Percentiles rank a stretch among this genome's conserved stretches.
Conservation (phyloP, 2,113 vertebrate species). For the Periophthalmus modestus region DNA sequence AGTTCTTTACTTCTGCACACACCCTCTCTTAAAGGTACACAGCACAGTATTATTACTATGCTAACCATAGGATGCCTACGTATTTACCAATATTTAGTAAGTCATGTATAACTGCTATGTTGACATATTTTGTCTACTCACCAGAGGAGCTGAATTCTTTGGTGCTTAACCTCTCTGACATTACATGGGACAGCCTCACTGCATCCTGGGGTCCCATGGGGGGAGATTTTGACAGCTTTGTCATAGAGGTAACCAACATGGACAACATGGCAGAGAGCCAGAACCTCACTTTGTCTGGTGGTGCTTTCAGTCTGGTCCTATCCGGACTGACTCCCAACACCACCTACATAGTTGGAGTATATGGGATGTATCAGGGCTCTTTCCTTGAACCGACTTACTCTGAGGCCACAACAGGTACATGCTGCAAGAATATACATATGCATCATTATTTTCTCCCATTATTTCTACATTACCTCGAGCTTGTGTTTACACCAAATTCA, state of each 20-base stretch:
- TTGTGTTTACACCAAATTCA: slow-evolving; percentile 24
- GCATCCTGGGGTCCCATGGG: slow-evolving; percentile 84
- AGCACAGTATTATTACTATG: slow-evolving; percentile 1
- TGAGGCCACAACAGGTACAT: slow-evolving; percentile 82
- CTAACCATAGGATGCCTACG: background rate
- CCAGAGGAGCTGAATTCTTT: slow-evolving; percentile 79
- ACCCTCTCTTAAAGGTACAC: slow-evolving; percentile 74
- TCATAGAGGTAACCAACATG: slow-evolving; percentile 87
- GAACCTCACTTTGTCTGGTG: slow-evolving; percentile 83
- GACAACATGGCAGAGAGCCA: slow-evolving; percentile 58
- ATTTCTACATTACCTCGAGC: slow-evolving; percentile 1
- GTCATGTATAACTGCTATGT: slow-evolving; percentile 10
- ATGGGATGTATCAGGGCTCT: slow-evolving; percentile 79
- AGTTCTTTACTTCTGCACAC: slow-evolving; percentile 56
- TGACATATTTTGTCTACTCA: slow-evolving; percentile 73
- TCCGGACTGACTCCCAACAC: slow-evolving; percentile 83
- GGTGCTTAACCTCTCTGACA: slow-evolving; percentile 78
- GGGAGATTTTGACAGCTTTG: slow-evolving; percentile 85
- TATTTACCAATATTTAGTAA: slow-evolving; percentile 17
- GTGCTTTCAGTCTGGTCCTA: slow-evolving; percentile 75
- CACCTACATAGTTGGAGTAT: slow-evolving; percentile 83
- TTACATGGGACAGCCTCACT: slow-evolving; percentile 88
- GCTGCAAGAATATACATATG: slow-evolving; percentile 19
- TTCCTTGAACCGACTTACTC: slow-evolving; percentile 79
- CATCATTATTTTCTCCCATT: slow-evolving; percentile 9